Percentiles rank a stretch among this genome's conserved stretches.
phyloP scores from a whole-genome alignment of 1,140 invertebrate genomes.

The Leptopilina boulardi region DNA sequence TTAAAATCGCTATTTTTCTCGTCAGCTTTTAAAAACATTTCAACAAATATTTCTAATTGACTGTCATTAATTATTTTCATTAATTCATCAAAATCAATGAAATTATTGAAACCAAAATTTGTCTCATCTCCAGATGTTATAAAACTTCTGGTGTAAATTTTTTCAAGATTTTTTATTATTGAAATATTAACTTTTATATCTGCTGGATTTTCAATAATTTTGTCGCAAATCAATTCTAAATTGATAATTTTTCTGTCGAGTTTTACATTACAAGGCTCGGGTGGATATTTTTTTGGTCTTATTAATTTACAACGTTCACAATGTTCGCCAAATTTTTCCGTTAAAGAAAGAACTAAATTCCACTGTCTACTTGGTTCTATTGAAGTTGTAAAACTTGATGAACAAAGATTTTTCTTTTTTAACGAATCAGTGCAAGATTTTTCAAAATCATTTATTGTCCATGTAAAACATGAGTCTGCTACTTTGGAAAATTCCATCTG shows the following conservation, averaged over 20 bases:
- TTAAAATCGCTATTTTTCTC: not conserved
- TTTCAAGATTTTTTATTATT: not conserved
- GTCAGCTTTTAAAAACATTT: not conserved
- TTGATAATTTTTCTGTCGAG: not conserved
- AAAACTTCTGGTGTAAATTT: conserved; percentile 7
- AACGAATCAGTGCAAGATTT: not conserved
- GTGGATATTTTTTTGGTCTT: not conserved
- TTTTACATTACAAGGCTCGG: not conserved
- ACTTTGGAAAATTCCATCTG: conserved; percentile 1
- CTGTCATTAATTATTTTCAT: not conserved
- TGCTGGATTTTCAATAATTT: not conserved
- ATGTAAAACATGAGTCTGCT: conserved; percentile 1
- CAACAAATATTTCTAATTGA: not conserved
- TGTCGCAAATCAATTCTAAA: not conserved
- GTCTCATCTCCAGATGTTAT: not conserved
- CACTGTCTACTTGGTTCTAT: not conserved
- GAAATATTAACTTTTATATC: not conserved
- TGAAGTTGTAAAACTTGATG: not conserved
- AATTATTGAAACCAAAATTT: not conserved
- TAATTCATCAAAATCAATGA: conserved; percentile 2
- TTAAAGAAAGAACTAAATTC: not conserved
- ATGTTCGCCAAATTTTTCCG: not conserved
- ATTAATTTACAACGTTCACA: not conserved
- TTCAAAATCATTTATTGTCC: not conserved
- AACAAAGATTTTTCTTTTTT: not conserved